phyloP scores from a whole-genome alignment of 2,888 invertebrate species.

The Stenolophus ochropezus region DNA sequence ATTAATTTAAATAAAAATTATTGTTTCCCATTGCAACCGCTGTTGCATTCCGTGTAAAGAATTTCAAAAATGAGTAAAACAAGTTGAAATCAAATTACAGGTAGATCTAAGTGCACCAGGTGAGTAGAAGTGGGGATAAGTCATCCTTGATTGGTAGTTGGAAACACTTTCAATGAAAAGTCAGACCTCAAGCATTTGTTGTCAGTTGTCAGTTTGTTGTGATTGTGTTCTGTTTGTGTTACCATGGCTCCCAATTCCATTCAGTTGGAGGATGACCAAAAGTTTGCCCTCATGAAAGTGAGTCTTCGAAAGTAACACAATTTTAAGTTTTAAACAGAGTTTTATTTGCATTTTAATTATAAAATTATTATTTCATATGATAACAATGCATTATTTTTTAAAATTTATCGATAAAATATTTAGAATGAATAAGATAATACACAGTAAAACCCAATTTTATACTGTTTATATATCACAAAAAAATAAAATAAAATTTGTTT shows the following conservation, averaged over 20 bases:
- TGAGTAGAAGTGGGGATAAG: constrained; percentile 15
- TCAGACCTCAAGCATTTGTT: constrained; percentile 24
- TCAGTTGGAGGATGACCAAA: constrained; percentile 83
- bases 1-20: neutral
- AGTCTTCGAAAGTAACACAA: constrained; percentile 65
- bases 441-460: too few relatives aligned
- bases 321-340: neutral
- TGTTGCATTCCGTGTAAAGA: neutral
- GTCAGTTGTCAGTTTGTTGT: constrained; percentile 9
- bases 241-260: constrained; percentile 69
- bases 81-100: neutral
- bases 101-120: neutral
- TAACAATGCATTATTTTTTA: too few relatives aligned
- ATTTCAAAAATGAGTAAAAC: neutral
- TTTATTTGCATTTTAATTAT: neutral
- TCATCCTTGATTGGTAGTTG: constrained; percentile 34
- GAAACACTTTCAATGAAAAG: constrained; percentile 38
- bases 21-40: neutral
- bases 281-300: constrained; percentile 87
- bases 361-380: neutral
- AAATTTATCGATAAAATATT: too few relatives aligned
- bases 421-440: too few relatives aligned
- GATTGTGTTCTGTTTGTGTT: neutral
- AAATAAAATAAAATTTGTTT: too few relatives aligned
- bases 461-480: too few relatives aligned